Percentiles rank a stretch among this genome's conserved stretches.
phyloP scores from a whole-genome alignment of 2,113 vertebrate species.

The Psophia crepitans region DNA sequence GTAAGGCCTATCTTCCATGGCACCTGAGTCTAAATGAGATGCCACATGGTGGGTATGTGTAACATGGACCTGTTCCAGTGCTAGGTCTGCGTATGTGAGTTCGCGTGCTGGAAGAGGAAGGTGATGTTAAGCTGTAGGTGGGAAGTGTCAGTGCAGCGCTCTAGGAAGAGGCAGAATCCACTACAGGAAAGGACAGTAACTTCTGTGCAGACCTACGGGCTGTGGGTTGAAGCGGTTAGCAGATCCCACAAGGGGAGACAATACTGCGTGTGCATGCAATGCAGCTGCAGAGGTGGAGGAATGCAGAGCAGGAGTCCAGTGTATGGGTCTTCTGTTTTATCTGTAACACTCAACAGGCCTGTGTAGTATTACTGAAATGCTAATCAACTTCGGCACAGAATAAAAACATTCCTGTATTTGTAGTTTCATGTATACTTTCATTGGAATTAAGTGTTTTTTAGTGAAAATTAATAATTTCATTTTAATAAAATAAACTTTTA shows the following conservation, averaged over 20 bases:
- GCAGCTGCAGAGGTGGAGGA: not conserved
- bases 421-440: not conserved
- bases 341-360: not conserved
- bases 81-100: not conserved
- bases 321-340: accelerated
- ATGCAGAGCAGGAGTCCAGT: not conserved
- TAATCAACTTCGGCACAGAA: accelerated
- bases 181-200: accelerated
- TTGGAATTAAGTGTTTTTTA: not conserved
- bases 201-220: not conserved
- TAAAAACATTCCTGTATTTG: not conserved
- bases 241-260: not conserved
- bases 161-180: not conserved
- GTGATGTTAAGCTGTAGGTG: not conserved
- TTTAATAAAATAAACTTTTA: not conserved
- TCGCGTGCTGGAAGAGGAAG: not conserved
- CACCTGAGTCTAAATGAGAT: not conserved
- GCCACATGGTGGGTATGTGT: not conserved
- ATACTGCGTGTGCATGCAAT: accelerated
- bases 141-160: accelerated
- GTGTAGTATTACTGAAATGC: not conserved
- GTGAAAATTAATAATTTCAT: not conserved
- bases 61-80: not conserved
- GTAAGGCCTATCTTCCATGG: not conserved
- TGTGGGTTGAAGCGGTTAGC: not conserved